phyloP scores from a whole-genome alignment of 2,888 invertebrate genomes.

The Drosophila bunnanda region DNA sequence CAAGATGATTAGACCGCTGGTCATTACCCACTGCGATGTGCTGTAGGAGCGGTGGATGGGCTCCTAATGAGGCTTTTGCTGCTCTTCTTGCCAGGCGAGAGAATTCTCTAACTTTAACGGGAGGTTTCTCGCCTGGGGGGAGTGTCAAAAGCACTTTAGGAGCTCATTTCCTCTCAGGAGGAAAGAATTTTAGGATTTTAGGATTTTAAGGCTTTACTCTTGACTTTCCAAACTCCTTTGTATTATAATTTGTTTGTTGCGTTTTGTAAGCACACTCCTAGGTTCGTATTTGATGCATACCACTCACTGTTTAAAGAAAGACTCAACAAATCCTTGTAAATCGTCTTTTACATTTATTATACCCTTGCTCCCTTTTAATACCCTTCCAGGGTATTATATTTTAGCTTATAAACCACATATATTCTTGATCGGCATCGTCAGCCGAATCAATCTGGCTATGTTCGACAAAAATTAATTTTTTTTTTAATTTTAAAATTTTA shows the following conservation, averaged over 20 bases:
- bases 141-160: not conserved
- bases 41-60: not conserved
- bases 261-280: not conserved
- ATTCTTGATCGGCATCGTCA: too few species aligned
- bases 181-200: not conserved
- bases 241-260: not conserved
- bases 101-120: not conserved
- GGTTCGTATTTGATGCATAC: not conserved
- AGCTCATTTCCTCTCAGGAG: not conserved
- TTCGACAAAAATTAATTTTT: too few species aligned
- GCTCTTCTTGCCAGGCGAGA: not conserved
- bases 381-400: too few species aligned
- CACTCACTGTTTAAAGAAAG: too few species aligned
- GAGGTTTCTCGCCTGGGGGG: not conserved
- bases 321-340: too few species aligned
- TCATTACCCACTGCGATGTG: constrained; percentile 66
- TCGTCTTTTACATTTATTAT: too few species aligned
- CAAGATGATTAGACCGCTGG: constrained; percentile 63
- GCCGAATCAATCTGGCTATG: too few species aligned
- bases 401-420: too few species aligned
- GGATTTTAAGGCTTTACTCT: not conserved
- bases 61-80: not conserved
- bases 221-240: not conserved
- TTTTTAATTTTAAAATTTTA: too few species aligned
- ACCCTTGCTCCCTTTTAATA: too few species aligned